phyloP scores from a whole-genome alignment of 2,113 vertebrate genomes.

The Labeo rohita region DNA sequence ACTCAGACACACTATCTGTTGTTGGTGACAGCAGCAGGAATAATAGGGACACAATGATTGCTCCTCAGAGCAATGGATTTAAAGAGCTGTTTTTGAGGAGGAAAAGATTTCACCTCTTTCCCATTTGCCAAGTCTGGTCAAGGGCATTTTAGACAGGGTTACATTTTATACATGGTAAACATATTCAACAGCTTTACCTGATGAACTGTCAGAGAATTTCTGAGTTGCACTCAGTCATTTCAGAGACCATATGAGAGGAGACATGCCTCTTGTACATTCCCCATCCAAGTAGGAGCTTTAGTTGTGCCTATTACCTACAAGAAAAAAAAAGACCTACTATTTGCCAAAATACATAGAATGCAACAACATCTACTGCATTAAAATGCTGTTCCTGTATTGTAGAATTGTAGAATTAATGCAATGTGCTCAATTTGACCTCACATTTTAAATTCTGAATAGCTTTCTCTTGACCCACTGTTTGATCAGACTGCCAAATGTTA shows the following conservation, averaged over 20 bases:
- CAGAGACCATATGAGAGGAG: neutral
- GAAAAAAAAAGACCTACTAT: no score
- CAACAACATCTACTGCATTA: no score
- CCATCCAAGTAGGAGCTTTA: neutral
- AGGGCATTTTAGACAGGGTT: constrained; percentile 24
- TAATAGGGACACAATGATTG: constrained; percentile 42
- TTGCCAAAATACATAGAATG: no score
- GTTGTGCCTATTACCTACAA: neutral
- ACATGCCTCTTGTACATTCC: neutral
- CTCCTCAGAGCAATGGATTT: constrained; percentile 39
- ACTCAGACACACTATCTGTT: constrained; percentile 33
- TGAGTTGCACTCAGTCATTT: neutral
- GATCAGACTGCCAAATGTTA: no score
- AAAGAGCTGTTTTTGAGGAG: constrained; percentile 33
- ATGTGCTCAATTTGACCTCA: no score
- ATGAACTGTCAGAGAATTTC: neutral
- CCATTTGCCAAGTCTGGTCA: constrained; percentile 1
- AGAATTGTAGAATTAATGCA: no score
- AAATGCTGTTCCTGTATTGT: no score
- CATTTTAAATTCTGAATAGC: no score
- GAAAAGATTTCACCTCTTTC: neutral
- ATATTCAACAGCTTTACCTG: constrained; percentile 15
- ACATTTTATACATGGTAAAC: constrained; percentile 5
- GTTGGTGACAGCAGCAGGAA: constrained; percentile 30
- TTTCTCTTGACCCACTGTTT: no score